These are phyloP conservation scores for Ectropis grisescens DNA, from an alignment of 1,140 invertebrate species.

Conservation along the genomic window DNA sequence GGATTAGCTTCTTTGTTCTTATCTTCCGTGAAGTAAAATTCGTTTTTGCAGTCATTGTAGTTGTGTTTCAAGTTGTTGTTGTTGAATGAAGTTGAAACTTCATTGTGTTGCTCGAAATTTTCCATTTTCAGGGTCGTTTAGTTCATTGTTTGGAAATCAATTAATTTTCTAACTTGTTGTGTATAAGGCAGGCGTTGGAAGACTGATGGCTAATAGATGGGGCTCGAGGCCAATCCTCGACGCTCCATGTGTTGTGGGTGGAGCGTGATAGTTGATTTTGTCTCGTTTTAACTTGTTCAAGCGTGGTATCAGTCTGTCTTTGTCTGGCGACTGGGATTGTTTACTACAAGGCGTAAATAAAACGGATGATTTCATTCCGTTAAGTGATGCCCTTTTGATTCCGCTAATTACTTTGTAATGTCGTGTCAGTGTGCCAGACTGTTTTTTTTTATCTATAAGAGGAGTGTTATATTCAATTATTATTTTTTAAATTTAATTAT, in stretches of 20 bases:
- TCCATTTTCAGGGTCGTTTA: conserved; percentile 36
- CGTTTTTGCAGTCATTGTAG: conserved; percentile 34
- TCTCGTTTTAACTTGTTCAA: conserved; percentile 18
- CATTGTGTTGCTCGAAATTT: conserved; percentile 46
- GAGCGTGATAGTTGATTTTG: conserved; percentile 21
- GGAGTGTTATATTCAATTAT: too few relatives aligned
- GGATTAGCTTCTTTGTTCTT: conserved; percentile 17
- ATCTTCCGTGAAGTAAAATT: conserved; percentile 22
- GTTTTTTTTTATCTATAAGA: too few relatives aligned
- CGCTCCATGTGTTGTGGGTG: conserved; percentile 34
- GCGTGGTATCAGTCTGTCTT: conserved; percentile 10
- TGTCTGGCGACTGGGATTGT: conserved; percentile 21
- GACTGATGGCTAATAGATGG: conserved; percentile 52
- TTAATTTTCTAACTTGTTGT: conserved; percentile 36
- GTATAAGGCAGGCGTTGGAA: conserved; percentile 39
- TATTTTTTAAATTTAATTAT: too few relatives aligned
- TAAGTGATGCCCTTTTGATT: conserved; percentile 21
- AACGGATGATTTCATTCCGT: conserved; percentile 54
- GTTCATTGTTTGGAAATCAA: conserved; percentile 31
- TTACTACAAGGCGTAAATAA: conserved; percentile 51
- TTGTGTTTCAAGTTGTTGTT: conserved; percentile 41
- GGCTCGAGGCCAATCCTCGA: conserved; percentile 43
- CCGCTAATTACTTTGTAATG: conserved; percentile 29
- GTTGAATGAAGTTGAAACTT: conserved; percentile 41
- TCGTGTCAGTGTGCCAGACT: too few relatives aligned